phyloP scores from a whole-genome alignment of 30 jellyfish, hydroid and myxozoan species.

The Catostylus mosaicus region DNA sequence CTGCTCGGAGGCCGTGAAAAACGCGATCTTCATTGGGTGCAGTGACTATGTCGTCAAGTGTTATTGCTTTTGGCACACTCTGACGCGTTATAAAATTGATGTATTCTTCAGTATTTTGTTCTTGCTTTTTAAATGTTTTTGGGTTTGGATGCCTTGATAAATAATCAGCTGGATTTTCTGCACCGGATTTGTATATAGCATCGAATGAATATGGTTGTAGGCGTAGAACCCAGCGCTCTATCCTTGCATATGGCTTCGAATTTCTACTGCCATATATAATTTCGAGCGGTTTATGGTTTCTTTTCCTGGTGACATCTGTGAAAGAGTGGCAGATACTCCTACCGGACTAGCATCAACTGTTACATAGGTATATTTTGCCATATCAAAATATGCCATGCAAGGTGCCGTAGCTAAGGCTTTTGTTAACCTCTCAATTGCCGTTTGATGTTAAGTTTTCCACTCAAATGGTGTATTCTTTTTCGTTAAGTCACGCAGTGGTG shows the following conservation, averaged over 20 bases:
- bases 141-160: constrained; percentile 39
- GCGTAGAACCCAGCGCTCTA: constrained; percentile 54
- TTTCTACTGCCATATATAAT: neutral
- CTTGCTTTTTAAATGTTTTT: neutral
- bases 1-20: constrained; percentile 4
- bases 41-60: neutral
- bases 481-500: constrained; percentile 25
- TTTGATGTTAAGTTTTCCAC: constrained; percentile 17
- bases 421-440: neutral
- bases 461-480: constrained; percentile 9
- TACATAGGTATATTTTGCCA: constrained; percentile 36
- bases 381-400: constrained; percentile 25
- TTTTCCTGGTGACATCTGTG: constrained; percentile 38
- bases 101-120: constrained; percentile 12
- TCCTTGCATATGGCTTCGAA: neutral
- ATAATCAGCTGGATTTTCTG: constrained; percentile 51
- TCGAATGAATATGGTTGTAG: constrained; percentile 24
- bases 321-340: constrained; percentile 58
- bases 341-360: constrained; percentile 64
- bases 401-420: constrained; percentile 35
- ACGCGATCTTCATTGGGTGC: no score
- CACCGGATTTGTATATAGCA: constrained; percentile 26
- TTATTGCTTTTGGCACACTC: constrained; percentile 19
- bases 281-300: constrained; percentile 44
- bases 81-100: neutral